These are phyloP conservation scores for Microplitis demolitor DNA, from an alignment of 1,140 invertebrate species.

Conservation along the genomic window DNA sequence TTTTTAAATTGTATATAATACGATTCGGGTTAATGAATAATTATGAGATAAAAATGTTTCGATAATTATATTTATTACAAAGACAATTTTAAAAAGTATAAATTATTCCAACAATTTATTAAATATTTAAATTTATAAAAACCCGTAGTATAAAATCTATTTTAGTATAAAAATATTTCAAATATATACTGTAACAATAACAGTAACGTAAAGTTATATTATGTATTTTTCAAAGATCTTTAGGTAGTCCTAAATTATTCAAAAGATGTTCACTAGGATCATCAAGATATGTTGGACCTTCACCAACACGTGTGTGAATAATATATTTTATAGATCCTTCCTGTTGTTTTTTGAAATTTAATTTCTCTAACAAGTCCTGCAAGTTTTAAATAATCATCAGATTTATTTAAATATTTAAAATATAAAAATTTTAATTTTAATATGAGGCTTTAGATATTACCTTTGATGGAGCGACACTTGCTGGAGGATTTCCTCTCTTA, in stretches of 20 bases:
- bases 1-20: too few species aligned
- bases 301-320: slow-evolving; percentile 81
- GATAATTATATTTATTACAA: too few species aligned
- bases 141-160: too few species aligned
- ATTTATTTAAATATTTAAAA: slow-evolving; percentile 1
- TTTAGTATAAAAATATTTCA: too few species aligned
- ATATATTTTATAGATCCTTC: slow-evolving; percentile 76
- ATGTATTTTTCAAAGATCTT: slow-evolving; percentile 4
- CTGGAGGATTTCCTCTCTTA: slow-evolving; percentile 63
- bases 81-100: too few species aligned
- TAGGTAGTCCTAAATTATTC: slow-evolving; percentile 40
- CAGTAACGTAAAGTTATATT: too few species aligned
- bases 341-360: slow-evolving; percentile 56
- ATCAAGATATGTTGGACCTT: slow-evolving; percentile 67
- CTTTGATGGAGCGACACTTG: slow-evolving; percentile 39
- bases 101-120: too few species aligned
- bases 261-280: slow-evolving; percentile 65
- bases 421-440: too few species aligned
- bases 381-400: slow-evolving; percentile 31
- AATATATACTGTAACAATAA: too few species aligned
- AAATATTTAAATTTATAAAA: too few species aligned
- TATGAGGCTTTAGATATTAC: slow-evolving; percentile 24
- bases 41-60: too few species aligned
- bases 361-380: slow-evolving; percentile 54
- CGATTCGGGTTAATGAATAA: too few species aligned